Base-by-base conservation (phyloP, 2,113 vertebrate genomes). In the Corythornis cristatus region DNA sequence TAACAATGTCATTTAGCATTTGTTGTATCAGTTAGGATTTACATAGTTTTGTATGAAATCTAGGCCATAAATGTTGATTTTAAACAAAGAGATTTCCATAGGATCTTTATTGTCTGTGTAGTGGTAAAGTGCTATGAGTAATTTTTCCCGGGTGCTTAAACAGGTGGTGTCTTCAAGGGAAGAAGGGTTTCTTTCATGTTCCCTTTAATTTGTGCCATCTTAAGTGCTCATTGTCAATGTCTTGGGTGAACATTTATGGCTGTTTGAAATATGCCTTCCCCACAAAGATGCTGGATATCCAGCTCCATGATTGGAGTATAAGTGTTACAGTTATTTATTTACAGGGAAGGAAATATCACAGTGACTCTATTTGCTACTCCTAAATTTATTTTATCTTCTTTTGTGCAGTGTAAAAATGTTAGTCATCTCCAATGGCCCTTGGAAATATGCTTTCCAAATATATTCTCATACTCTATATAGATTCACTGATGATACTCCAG, bases 371-470 rank as follows among this genome's bases (percentile, higher is more conserved):
- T 98, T 95, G 94, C 95, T 94, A 88, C 93, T 98, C 95, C 93
- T 97, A 94, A 97, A 97, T 97, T 93, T 97, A 96, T 93, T 95
- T 97, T 86, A 85, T 90, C 81, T 95, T 96, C 94, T 96, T 97
- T 89, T 88, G 96, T 92, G 92, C 37, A 54, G 88, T 64, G 65
- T 96, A 97, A 97, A 97, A 98, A 97, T 96, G 95, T 94, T 93
- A 95, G 96, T 96, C 94, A 90, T 97, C 96, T 97, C 96, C 96
- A 95, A 96, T 95, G 96, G 96, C 91, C 94, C 95, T 97, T 95
- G 83, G 96, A 97, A 97, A 97, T 97, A 97, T 97, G 95, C 96
- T 96, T 97, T 96, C 97, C 96, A 97, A 97, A 97, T 97, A 96
- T 97, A 97, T 97, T 97, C 93, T 62, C 95, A 37, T 79, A 83